phyloP scores from a whole-genome alignment of 2,888 invertebrate species.

The Scaptomyza tumidula region DNA sequence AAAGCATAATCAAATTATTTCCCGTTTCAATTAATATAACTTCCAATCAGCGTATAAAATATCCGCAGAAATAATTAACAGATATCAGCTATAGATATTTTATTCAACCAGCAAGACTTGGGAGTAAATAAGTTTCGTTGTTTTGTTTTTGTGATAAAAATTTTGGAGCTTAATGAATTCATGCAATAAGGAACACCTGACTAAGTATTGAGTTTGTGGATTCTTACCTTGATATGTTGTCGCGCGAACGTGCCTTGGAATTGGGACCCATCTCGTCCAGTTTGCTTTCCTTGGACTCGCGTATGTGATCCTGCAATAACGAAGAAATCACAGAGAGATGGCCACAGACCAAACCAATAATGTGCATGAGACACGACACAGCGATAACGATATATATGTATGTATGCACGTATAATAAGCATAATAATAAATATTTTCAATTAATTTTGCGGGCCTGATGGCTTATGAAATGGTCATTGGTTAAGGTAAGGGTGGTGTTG shows the following conservation, averaged over 20 bases:
- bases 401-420: conserved; percentile 43
- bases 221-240: conserved; percentile 82
- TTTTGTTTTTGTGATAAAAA: too few relatives aligned
- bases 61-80: too few relatives aligned
- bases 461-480: conserved; percentile 5
- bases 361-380: conserved; percentile 32
- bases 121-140: too few relatives aligned
- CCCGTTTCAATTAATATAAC: too few relatives aligned
- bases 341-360: conserved; percentile 36
- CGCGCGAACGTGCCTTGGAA: conserved; percentile 84
- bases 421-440: conserved; percentile 71
- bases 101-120: too few relatives aligned
- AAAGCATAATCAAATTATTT: too few relatives aligned
- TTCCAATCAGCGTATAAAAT: too few relatives aligned
- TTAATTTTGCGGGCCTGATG: conserved; percentile 53
- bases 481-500: background rate
- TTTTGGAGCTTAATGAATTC: too few relatives aligned
- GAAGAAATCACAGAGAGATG: conserved; percentile 41
- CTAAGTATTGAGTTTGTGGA: background rate
- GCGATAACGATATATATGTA: conserved; percentile 13
- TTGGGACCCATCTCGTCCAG: conserved; percentile 88
- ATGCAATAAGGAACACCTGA: too few relatives aligned
- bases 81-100: too few relatives aligned
- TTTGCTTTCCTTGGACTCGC: conserved; percentile 92
- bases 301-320: conserved; percentile 88